Evolutionary conservation across 2,797 vertebrate species (phyloP).

Genomic region (Aphelocoma californica): DNA sequence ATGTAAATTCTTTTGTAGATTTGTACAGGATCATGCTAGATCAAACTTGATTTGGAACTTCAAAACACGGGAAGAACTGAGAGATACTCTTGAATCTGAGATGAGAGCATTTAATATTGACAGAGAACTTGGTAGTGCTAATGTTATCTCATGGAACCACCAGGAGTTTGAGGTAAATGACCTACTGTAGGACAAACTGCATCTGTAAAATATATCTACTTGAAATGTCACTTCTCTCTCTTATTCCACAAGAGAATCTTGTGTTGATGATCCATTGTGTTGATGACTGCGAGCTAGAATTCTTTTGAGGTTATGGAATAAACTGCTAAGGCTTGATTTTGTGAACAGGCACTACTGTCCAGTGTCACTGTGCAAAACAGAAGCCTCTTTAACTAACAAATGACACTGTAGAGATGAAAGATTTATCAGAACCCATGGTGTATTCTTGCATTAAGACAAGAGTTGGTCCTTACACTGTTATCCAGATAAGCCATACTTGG

Average conservation of each 20-base stretch:
- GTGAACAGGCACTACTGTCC: background rate
- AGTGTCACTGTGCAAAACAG: background rate
- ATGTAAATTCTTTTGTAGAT: constrained; percentile 74
- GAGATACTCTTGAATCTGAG: constrained; percentile 93
- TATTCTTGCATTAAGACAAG: background rate
- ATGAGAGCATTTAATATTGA: constrained; percentile 95
- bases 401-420: background rate
- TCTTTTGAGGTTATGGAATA: background rate
- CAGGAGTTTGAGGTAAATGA: constrained; percentile 93
- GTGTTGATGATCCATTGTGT: background rate
- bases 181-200: background rate
- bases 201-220: background rate
- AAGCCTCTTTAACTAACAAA: background rate
- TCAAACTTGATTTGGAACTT: constrained; percentile 99
- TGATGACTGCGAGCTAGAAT: background rate
- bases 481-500: background rate
- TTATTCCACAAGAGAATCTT: background rate
- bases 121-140: constrained; percentile 92
- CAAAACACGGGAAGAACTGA: constrained; percentile 96
- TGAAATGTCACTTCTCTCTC: background rate
- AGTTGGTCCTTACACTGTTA: background rate
- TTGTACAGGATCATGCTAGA: constrained; percentile 92
- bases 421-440: background rate
- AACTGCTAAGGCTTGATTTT: background rate
- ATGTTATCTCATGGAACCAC: constrained; percentile 97